A percentile compares a stretch with the other conserved stretches of the same genome.
phyloP scores from a whole-genome alignment of 2,888 invertebrate species.

The Luffia ferchaultella region DNA sequence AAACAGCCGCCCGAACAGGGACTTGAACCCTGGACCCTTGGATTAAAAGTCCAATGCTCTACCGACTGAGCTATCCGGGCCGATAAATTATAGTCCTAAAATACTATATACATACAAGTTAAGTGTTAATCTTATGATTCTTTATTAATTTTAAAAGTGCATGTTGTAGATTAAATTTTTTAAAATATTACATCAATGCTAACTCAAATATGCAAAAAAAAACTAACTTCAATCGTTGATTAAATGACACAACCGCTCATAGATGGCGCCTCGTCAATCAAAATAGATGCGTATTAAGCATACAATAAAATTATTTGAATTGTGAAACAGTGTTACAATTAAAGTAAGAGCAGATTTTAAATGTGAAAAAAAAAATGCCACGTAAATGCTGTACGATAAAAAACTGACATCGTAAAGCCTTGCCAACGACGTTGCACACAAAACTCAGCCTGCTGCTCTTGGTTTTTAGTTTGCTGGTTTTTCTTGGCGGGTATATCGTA shows the following conservation, averaged over 20 bases:
- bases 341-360: too few relatives aligned
- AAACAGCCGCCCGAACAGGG: constrained; percentile 61
- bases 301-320: too few relatives aligned
- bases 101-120: neutral
- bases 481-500: constrained; percentile 34
- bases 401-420: constrained; percentile 28
- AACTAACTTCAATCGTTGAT: too few relatives aligned
- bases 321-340: too few relatives aligned
- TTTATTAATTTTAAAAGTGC: too few relatives aligned
- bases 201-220: too few relatives aligned
- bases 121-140: too few relatives aligned
- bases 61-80: constrained; percentile 18
- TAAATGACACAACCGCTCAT: neutral
- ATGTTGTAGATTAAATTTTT: too few relatives aligned
- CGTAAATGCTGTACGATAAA: constrained; percentile 9
- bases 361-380: too few relatives aligned
- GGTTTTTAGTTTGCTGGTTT: constrained; percentile 26
- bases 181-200: too few relatives aligned
- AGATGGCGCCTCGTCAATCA: neutral
- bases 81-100: neutral
- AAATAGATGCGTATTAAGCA: neutral
- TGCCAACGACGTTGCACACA: constrained; percentile 32
- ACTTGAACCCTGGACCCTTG: constrained; percentile 70
- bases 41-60: constrained; percentile 54
- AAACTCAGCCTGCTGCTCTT: constrained; percentile 31